Conservation (phyloP, 2,113 vertebrate species). For the Mungos mungo region DNA sequence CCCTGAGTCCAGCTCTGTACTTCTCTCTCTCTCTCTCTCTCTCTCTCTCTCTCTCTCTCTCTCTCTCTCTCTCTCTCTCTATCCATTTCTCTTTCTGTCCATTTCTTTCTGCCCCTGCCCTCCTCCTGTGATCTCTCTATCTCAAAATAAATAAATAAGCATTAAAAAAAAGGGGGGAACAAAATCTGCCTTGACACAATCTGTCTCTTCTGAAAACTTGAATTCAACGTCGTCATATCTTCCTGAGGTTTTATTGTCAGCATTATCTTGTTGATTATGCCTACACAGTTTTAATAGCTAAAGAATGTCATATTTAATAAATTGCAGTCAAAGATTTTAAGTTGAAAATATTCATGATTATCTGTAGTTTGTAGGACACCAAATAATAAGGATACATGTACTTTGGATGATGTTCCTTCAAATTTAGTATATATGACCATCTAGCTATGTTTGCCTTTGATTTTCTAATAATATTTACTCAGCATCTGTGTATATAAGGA, state of each 20-base stretch:
- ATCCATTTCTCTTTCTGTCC: no score
- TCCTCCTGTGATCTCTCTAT: no score
- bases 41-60: no score
- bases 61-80: no score
- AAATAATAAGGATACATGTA: neutral
- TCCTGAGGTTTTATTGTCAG: neutral
- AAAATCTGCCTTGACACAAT: neutral
- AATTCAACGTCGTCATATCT: neutral
- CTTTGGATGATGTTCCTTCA: neutral
- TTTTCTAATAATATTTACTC: neutral
- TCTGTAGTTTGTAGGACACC: neutral
- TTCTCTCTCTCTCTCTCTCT: no score
- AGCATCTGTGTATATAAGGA: neutral
- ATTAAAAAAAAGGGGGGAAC: neutral
- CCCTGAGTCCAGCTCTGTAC: no score
- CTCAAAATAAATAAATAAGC: no score
- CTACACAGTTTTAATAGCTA: neutral
- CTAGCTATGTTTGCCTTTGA: neutral
- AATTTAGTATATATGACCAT: neutral
- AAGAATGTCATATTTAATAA: neutral
- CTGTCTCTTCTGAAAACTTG: neutral
- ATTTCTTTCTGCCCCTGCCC: no score
- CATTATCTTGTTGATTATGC: neutral
- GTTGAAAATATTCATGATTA: neutral
- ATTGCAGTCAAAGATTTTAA: neutral